phyloP scores from a whole-genome alignment of 2,113 vertebrate species.

The Egretta garzetta region DNA sequence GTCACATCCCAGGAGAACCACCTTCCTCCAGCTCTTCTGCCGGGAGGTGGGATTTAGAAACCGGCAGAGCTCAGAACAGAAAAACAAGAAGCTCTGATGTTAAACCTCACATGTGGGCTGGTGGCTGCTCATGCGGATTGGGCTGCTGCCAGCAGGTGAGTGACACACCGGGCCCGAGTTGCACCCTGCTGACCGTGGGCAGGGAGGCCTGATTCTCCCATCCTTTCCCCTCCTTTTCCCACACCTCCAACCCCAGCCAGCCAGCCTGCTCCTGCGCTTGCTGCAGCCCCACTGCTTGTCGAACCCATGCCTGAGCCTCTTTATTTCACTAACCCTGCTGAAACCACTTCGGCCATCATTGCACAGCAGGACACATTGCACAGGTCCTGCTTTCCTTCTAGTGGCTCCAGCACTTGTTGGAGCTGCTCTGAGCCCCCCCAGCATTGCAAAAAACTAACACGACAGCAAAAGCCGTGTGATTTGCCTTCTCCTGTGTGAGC shows the following conservation, averaged over 20 bases:
- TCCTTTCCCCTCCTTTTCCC: neutral
- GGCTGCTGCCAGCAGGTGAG: neutral
- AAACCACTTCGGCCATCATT: neutral
- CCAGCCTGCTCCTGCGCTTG: neutral
- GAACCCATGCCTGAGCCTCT: accelerated
- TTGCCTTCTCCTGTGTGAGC: neutral
- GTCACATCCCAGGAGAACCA: neutral
- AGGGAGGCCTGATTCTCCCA: neutral
- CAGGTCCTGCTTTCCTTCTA: neutral
- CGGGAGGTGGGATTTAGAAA: neutral
- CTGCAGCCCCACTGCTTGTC: neutral
- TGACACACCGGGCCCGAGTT: neutral
- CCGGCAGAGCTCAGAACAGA: neutral
- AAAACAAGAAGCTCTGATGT: accelerated
- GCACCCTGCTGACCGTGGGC: neutral
- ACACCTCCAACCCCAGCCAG: neutral
- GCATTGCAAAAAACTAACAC: neutral
- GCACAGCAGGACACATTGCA: neutral
- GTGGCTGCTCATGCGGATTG: neutral
- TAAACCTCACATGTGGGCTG: neutral
- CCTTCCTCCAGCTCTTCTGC: neutral
- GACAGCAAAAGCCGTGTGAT: neutral
- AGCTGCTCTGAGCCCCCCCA: neutral
- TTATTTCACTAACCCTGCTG: neutral
- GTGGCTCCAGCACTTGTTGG: neutral